A percentile compares a stretch with the other conserved stretches of the same genome.
Evolutionary conservation across 2,888 invertebrate genomes (phyloP).

Genomic region (Lasius platythorax): DNA sequence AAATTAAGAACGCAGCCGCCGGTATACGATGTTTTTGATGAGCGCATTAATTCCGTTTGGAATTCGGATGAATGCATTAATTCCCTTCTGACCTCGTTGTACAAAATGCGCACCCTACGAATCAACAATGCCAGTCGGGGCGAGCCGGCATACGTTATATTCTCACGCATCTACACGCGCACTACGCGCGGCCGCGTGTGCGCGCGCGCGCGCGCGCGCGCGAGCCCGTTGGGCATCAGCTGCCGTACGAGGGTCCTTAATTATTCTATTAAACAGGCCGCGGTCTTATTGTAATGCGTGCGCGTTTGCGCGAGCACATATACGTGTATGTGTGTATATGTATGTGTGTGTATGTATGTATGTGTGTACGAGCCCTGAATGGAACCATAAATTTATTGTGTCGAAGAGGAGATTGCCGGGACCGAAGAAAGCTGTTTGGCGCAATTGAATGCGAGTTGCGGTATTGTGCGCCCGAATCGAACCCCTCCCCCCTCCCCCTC

Average conservation of each 20-base stretch:
- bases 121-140: constrained; percentile 71
- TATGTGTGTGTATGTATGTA: constrained; percentile 3
- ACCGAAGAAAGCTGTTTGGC: constrained; percentile 69
- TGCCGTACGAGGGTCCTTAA: constrained; percentile 84
- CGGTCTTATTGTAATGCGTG: constrained; percentile 83
- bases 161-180: constrained; percentile 57
- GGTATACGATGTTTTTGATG: constrained; percentile 68
- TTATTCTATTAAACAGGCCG: constrained; percentile 85
- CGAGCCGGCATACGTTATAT: constrained; percentile 61
- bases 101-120: constrained; percentile 71
- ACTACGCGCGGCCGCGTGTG: constrained; percentile 11
- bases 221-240: constrained; percentile 79
- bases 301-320: constrained; percentile 61
- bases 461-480: constrained; percentile 72
- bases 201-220: constrained; percentile 43
- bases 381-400: constrained; percentile 81
- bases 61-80: constrained; percentile 71
- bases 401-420: constrained; percentile 75
- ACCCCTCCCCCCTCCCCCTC: constrained; percentile 2
- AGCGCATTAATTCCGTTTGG: constrained; percentile 78
- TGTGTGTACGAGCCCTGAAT: constrained; percentile 69
- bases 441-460: constrained; percentile 74
- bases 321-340: constrained; percentile 57
- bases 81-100: constrained; percentile 76
- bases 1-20: constrained; percentile 43